phyloP scores from a whole-genome alignment of 53 echinoderm and acorn worm species.

The Apostichopus leukothele region DNA sequence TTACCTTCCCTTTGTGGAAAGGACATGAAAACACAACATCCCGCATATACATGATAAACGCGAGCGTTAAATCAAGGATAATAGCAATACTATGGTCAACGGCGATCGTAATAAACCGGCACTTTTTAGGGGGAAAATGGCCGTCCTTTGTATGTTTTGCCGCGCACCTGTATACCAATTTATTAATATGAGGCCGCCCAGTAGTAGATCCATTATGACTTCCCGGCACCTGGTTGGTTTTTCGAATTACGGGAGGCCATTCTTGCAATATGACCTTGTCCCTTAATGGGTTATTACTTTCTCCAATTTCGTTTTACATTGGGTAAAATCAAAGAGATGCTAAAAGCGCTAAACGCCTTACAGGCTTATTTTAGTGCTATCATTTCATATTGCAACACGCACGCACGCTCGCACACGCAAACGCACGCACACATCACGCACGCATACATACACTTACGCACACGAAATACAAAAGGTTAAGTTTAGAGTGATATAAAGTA shows the following conservation, averaged over 20 bases:
- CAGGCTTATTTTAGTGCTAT: no score
- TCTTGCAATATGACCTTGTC: no score
- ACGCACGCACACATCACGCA: no score
- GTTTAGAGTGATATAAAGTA: no score
- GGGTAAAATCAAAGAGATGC: no score
- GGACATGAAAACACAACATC: slow-evolving; percentile 39
- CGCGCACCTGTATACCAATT: slow-evolving; percentile 2
- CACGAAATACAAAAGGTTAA: background rate
- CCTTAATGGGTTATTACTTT: no score
- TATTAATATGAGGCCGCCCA: slow-evolving; percentile 8
- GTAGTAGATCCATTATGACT: background rate
- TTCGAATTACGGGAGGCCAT: background rate
- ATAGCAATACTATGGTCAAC: no score
- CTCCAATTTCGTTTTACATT: no score
- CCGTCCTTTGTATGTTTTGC: background rate
- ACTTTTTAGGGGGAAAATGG: background rate
- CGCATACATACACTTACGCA: background rate
- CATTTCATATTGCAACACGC: background rate
- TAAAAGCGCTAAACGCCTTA: no score
- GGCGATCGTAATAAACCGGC: background rate
- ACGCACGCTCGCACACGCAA: background rate
- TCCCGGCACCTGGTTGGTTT: slow-evolving; percentile 21
- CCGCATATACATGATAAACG: background rate
- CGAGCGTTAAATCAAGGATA: slow-evolving; percentile 26
- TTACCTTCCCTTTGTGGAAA: slow-evolving; percentile 30